Evolutionary conservation across 2,888 invertebrate genomes (phyloP).

Genomic region (Palloptera scutellata): DNA sequence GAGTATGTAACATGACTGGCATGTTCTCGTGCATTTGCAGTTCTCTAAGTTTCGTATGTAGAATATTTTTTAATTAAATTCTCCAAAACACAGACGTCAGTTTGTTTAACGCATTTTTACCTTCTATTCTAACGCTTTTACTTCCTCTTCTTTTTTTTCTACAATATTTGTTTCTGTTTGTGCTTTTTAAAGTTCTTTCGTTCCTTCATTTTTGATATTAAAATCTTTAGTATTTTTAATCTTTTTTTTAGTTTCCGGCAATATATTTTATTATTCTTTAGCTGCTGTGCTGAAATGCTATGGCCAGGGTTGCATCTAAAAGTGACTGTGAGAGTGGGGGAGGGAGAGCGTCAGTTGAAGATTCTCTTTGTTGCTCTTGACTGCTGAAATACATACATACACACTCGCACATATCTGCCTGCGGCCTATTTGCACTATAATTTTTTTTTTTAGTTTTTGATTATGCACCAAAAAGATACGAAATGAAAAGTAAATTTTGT

Average conservation of each 20-base stretch:
- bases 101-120: neutral
- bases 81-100: neutral
- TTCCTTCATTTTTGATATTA: neutral
- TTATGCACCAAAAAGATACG: neutral
- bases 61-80: neutral
- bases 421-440: constrained; percentile 9
- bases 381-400: too few relatives aligned
- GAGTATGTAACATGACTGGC: neutral
- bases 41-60: neutral
- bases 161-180: constrained; percentile 10
- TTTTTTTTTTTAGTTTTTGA: neutral
- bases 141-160: neutral
- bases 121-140: neutral
- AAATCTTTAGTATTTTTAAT: constrained; percentile 17
- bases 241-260: constrained; percentile 39
- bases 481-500: constrained; percentile 13
- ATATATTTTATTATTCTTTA: constrained; percentile 21
- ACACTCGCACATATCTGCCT: too few relatives aligned
- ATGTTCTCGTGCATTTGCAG: constrained; percentile 2
- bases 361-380: too few relatives aligned
- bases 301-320: too few relatives aligned
- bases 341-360: too few relatives aligned
- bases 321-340: too few relatives aligned
- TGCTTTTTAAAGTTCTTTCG: neutral
- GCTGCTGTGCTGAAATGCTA: too few relatives aligned